Evolutionary conservation across 2,888 invertebrate genomes (phyloP).

Genomic region (Trichogramma dendrolimi): DNA sequence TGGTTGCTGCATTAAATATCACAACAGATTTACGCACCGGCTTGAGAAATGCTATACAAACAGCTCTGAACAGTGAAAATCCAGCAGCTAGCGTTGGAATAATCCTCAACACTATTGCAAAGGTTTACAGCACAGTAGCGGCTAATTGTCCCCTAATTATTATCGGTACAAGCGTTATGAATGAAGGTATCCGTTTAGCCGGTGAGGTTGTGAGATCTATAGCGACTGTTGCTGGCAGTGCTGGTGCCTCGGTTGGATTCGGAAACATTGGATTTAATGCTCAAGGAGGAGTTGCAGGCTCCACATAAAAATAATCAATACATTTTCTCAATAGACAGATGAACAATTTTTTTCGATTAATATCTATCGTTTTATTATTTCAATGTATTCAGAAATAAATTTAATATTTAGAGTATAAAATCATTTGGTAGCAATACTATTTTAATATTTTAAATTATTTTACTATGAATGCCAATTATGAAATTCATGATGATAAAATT

Average conservation of each 20-base stretch:
- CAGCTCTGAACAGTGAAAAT: constrained; percentile 28
- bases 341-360: no score
- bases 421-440: no score
- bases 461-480: neutral
- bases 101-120: constrained; percentile 28
- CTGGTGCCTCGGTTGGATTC: no score
- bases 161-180: constrained; percentile 29
- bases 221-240: constrained; percentile 21
- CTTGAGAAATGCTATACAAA: constrained; percentile 27
- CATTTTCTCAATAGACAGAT: no score
- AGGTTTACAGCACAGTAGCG: constrained; percentile 30
- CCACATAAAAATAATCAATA: no score
- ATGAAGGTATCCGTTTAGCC: constrained; percentile 32
- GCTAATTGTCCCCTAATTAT: constrained; percentile 31
- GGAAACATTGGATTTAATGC: no score
- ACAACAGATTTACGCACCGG: constrained; percentile 27
- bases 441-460: no score
- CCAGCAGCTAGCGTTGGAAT: constrained; percentile 27
- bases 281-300: no score
- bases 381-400: no score
- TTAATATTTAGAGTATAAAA: no score
- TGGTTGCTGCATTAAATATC: constrained; percentile 27
- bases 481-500: neutral
- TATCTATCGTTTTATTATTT: no score
- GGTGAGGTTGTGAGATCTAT: constrained; percentile 29